phyloP scores from a whole-genome alignment of 2,113 vertebrate genomes.

The Notarius quadriscutis region DNA sequence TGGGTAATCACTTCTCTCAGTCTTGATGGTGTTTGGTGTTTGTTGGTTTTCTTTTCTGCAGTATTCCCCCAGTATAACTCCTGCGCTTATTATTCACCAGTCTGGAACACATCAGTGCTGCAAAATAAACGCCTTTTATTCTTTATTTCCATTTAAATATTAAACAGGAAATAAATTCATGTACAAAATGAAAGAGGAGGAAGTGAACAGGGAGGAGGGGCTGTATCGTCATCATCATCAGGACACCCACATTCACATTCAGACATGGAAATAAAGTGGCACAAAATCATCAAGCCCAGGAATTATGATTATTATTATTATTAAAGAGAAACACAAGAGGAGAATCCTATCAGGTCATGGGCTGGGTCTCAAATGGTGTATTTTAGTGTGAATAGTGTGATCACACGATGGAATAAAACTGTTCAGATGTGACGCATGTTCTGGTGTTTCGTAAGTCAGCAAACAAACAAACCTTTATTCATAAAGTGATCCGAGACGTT shows the following conservation, averaged over 20 bases:
- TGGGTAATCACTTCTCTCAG: background rate
- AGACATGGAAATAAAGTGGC: slow-evolving; percentile 6
- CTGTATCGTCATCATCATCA: slow-evolving; percentile 48
- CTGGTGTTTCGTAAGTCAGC: too few relatives aligned
- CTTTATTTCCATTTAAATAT: slow-evolving; percentile 72
- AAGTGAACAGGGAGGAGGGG: slow-evolving; percentile 49
- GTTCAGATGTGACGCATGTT: background rate
- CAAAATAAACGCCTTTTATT: slow-evolving; percentile 65
- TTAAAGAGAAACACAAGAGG: background rate
- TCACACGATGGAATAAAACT: background rate
- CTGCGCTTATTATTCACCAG: background rate
- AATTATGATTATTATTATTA: background rate
- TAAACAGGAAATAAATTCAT: slow-evolving; percentile 72
- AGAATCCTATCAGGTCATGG: slow-evolving; percentile 5
- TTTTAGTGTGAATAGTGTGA: background rate
- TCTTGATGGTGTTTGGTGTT: background rate
- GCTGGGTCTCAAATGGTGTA: background rate
- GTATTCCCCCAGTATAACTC: background rate
- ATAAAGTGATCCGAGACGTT: background rate
- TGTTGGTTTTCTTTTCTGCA: background rate
- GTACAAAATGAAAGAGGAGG: slow-evolving; percentile 67
- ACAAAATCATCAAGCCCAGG: background rate
- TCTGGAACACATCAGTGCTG: slow-evolving; percentile 22
- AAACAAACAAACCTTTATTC: background rate
- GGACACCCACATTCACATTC: slow-evolving; percentile 42